phyloP scores from a whole-genome alignment of 1,140 invertebrate species.

The Caenorhabditis tropicalis region DNA sequence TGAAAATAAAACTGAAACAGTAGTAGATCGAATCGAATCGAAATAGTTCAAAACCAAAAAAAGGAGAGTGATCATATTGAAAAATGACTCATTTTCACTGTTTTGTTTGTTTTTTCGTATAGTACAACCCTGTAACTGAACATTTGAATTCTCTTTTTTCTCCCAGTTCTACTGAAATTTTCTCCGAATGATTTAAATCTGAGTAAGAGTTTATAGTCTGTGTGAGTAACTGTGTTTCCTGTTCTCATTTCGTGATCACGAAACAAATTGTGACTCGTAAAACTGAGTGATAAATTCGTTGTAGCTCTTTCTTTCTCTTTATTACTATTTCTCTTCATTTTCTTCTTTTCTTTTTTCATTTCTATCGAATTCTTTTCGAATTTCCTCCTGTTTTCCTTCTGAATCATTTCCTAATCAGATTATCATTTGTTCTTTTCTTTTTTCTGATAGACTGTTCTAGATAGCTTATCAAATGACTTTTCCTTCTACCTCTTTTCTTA shows the following conservation, averaged over 20 bases:
- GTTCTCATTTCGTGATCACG: constrained; percentile 13
- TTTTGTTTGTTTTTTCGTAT: not conserved
- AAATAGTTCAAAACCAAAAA: not conserved
- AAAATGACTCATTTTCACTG: not conserved
- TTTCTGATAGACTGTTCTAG: constrained; percentile 22
- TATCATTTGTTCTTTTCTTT: not conserved
- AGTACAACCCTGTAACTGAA: constrained; percentile 1
- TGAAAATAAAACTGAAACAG: not conserved
- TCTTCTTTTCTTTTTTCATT: not conserved
- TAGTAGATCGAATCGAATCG: not conserved
- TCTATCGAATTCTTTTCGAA: not conserved
- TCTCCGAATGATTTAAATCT: not conserved
- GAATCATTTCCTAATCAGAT: not conserved
- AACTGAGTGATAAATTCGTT: constrained; percentile 32
- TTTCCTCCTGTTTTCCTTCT: not conserved
- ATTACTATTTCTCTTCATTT: not conserved
- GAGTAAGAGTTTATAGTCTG: not conserved
- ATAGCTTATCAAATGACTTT: not conserved
- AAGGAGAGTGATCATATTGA: not conserved
- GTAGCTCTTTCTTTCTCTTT: constrained; percentile 23
- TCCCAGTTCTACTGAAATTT: not conserved
- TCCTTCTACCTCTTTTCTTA: not conserved
- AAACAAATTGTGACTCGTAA: constrained; percentile 30
- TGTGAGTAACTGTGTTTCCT: not conserved
- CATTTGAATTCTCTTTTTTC: not conserved